Evolutionary conservation across 2,888 invertebrate genomes (phyloP).

Genomic region (Pocota personata): DNA sequence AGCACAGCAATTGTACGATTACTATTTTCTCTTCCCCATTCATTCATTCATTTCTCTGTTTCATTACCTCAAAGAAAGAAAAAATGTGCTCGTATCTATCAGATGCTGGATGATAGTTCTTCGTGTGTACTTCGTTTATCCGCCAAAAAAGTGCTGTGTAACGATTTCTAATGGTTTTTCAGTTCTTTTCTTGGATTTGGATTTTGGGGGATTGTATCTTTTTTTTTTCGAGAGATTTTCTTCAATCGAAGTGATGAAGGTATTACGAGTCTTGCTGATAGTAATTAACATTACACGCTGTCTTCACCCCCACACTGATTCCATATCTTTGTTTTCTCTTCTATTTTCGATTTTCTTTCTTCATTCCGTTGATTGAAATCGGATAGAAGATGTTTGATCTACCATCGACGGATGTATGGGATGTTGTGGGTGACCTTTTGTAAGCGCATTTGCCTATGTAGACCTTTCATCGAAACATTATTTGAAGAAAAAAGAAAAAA

Average conservation of each 20-base stretch:
- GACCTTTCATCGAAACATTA: conserved; percentile 9
- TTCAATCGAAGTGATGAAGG: conserved; percentile 43
- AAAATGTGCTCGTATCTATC: conserved; percentile 29
- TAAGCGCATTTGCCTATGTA: not conserved
- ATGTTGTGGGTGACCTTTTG: conserved; percentile 29
- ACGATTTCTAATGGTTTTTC: conserved; percentile 58
- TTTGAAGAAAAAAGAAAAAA: not conserved
- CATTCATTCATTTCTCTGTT: conserved; percentile 31
- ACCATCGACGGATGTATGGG: not conserved
- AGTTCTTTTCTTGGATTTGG: not conserved
- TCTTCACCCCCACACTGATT: conserved; percentile 52
- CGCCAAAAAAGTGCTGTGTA: conserved; percentile 40
- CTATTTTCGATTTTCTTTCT: conserved; percentile 22
- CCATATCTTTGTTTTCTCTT: not conserved
- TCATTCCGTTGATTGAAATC: conserved; percentile 50
- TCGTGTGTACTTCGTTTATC: conserved; percentile 7
- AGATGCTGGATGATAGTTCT: conserved; percentile 32
- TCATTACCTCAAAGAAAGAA: conserved; percentile 6
- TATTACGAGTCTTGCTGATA: conserved; percentile 39
- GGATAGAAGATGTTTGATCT: conserved; percentile 44
- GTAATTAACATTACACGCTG: conserved; percentile 67
- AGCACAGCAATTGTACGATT: conserved; percentile 60
- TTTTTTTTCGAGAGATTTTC: conserved; percentile 22
- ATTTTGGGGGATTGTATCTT: conserved; percentile 5
- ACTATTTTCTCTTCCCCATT: conserved; percentile 23